phyloP scores from a whole-genome alignment of 2,888 invertebrate genomes.

The Drosophila mercatorum region DNA sequence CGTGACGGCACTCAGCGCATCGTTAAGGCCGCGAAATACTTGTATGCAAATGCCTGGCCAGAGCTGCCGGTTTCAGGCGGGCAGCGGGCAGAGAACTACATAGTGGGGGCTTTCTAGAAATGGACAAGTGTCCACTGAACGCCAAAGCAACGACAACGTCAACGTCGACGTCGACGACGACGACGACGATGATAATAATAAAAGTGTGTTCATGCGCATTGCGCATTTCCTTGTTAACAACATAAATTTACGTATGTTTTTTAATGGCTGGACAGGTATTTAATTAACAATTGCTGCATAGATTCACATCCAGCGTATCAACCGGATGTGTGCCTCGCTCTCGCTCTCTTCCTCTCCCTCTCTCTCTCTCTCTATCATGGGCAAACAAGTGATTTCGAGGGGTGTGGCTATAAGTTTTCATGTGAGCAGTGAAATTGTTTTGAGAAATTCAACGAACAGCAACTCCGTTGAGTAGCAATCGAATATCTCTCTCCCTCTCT shows the following conservation, averaged over 20 bases:
- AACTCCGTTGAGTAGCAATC: not conserved
- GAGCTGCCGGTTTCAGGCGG: conserved; percentile 20
- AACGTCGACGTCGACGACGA: conserved; percentile 39
- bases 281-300: conserved; percentile 73
- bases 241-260: conserved; percentile 79
- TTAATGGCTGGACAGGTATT: conserved; percentile 76
- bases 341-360: not conserved
- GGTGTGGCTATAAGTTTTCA: conserved; percentile 36
- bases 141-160: conserved; percentile 38
- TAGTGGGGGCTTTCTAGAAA: conserved; percentile 34
- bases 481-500: not conserved
- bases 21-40: conserved; percentile 64
- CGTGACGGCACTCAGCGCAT: conserved; percentile 57
- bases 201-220: conserved; percentile 77
- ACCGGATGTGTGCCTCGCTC: conserved; percentile 60
- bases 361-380: not conserved
- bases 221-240: conserved; percentile 79
- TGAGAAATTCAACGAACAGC: conserved; percentile 21
- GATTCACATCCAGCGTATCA: conserved; percentile 36
- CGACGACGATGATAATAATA: conserved; percentile 65
- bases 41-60: conserved; percentile 67
- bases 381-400: conserved; percentile 36
- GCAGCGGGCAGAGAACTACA: not conserved
- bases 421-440: conserved; percentile 27
- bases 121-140: conserved; percentile 55